Percentiles rank a stretch among this genome's conserved stretches.
phyloP scores from a whole-genome alignment of 2,113 vertebrate species.

The chimpanzee (Pan troglodytes) region DNA sequence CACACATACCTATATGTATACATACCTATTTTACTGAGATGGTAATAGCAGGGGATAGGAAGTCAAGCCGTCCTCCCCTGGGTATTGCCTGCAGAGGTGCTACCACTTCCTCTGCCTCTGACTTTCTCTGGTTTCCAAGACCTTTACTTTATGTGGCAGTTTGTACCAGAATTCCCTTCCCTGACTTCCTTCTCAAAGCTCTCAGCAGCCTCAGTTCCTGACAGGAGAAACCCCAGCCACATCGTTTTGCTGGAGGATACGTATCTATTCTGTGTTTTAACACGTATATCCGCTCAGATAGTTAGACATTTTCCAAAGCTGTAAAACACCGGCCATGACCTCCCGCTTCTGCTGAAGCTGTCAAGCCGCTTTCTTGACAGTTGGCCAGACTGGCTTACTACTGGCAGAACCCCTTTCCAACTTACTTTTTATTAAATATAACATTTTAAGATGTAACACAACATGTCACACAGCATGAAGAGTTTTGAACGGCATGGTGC shows the following conservation, averaged over 20 bases:
- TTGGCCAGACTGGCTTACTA: background rate
- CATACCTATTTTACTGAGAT: background rate
- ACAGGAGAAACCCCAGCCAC: background rate
- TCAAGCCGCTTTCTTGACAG: conserved; percentile 30
- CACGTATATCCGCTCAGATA: background rate
- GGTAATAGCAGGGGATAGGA: background rate
- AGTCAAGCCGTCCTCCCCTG: background rate
- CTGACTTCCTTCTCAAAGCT: background rate
- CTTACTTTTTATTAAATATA: conserved; percentile 41
- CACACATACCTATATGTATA: too few species aligned
- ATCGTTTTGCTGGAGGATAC: background rate
- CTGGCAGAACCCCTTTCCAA: conserved; percentile 24
- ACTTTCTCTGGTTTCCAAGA: background rate
- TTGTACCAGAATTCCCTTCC: background rate
- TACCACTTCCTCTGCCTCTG: background rate
- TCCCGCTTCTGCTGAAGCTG: background rate
- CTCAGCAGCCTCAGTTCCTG: background rate
- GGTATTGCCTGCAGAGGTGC: background rate
- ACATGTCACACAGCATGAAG: conserved; percentile 40
- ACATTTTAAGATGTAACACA: conserved; percentile 46
- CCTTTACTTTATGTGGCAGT: background rate
- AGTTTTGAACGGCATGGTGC: background rate
- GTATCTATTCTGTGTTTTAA: background rate
- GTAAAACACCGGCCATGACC: background rate
- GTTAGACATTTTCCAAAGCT: background rate